These are phyloP conservation scores for Corythoichthys intestinalis DNA, from an alignment of 2,113 vertebrate genomes.

Conservation along the genomic window DNA sequence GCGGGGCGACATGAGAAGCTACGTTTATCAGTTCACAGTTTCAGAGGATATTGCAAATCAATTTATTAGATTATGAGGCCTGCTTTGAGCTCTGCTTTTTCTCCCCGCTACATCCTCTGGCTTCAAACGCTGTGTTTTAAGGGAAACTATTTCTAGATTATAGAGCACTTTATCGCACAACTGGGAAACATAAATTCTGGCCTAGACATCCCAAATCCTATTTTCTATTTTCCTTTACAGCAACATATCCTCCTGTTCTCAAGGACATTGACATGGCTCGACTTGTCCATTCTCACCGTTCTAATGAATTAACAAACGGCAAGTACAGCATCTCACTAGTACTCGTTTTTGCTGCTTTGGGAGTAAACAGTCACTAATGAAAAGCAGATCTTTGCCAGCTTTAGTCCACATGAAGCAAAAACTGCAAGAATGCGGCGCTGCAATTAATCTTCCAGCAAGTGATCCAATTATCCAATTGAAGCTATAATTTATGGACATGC, in stretches of 20 bases:
- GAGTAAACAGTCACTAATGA: slow-evolving; percentile 3
- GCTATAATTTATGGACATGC: slow-evolving; percentile 43
- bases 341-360: not conserved
- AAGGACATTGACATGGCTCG: slow-evolving; percentile 59
- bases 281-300: slow-evolving; percentile 28
- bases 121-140: slow-evolving; percentile 68
- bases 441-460: slow-evolving; percentile 60
- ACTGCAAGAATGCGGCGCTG: slow-evolving; percentile 28
- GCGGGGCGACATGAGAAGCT: slow-evolving; percentile 59
- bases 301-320: slow-evolving; percentile 8
- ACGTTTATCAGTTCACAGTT: slow-evolving; percentile 75
- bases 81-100: slow-evolving; percentile 68
- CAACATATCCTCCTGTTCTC: slow-evolving; percentile 61
- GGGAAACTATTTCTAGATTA: slow-evolving; percentile 70
- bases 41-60: slow-evolving; percentile 77
- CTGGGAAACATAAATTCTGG: slow-evolving; percentile 66
- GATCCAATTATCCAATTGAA: slow-evolving; percentile 67
- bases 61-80: slow-evolving; percentile 77
- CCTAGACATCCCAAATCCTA: slow-evolving; percentile 74
- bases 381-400: not conserved
- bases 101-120: slow-evolving; percentile 33
- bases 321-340: not conserved
- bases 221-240: slow-evolving; percentile 54
- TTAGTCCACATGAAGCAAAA: slow-evolving; percentile 34
- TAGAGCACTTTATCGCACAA: slow-evolving; percentile 67